Evolutionary conservation across 2,888 invertebrate genomes (phyloP).

Genomic region (Leptopilina drosophilae): DNA sequence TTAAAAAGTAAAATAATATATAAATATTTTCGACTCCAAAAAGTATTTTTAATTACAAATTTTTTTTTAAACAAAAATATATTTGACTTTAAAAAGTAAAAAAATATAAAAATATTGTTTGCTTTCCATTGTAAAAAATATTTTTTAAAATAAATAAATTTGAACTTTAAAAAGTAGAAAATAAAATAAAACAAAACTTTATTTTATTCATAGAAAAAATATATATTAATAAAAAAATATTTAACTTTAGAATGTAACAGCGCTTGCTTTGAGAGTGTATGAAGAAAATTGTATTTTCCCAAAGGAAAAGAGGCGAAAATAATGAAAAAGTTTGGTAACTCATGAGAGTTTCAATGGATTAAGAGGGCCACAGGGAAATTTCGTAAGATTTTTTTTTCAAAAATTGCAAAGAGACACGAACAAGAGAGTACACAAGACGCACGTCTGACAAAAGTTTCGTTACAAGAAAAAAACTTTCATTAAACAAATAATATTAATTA

Average conservation of each 20-base stretch:
- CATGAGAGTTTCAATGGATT: background rate
- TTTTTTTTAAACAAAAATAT: too few species aligned
- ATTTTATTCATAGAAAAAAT: background rate
- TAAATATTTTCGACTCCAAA: too few species aligned
- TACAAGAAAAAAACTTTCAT: too few species aligned
- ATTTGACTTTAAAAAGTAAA: too few species aligned
- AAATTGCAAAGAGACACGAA: background rate
- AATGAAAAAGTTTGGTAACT: constrained; percentile 8
- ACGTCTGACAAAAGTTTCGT: background rate
- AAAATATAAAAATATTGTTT: too few species aligned
- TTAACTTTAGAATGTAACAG: background rate
- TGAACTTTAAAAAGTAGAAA: background rate
- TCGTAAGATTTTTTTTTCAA: background rate
- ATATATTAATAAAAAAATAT: background rate
- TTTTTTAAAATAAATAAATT: too few species aligned
- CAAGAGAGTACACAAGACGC: background rate
- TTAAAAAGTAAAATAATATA: too few species aligned
- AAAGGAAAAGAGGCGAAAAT: background rate
- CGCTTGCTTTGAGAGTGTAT: background rate
- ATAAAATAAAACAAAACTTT: background rate
- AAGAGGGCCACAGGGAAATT: constrained; percentile 9
- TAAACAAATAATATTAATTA: too few species aligned
- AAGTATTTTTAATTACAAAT: too few species aligned
- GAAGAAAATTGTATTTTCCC: background rate
- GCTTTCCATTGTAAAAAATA: too few species aligned